phyloP scores from a whole-genome alignment of 2,797 vertebrate genomes.

The Tinamus major region DNA sequence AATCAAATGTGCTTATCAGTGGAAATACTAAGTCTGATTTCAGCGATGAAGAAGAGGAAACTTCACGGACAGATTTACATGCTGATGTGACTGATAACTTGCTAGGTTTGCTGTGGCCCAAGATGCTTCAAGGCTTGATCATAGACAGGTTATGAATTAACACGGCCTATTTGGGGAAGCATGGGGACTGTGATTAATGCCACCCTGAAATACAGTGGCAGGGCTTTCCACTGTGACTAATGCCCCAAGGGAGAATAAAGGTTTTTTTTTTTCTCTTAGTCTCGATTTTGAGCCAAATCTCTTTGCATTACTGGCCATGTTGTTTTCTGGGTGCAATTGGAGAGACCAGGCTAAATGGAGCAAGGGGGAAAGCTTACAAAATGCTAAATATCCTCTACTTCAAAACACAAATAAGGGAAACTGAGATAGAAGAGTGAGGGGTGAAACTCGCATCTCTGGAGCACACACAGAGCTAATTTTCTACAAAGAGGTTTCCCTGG shows the following conservation, averaged over 20 bases:
- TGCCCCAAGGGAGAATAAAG: neutral
- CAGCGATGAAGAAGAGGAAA: neutral
- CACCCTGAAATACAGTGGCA: neutral
- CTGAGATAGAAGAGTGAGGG: neutral
- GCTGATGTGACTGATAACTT: no score
- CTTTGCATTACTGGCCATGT: neutral
- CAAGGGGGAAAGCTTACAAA: neutral
- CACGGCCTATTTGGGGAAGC: neutral
- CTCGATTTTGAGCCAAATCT: neutral
- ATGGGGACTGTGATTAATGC: no score
- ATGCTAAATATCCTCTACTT: neutral
- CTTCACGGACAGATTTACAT: neutral
- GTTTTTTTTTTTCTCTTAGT: neutral
- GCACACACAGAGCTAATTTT: neutral
- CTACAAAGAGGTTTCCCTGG: neutral
- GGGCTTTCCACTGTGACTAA: neutral
- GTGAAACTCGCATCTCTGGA: accelerated
- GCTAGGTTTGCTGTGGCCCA: neutral
- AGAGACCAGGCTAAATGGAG: accelerated
- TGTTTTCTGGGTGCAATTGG: neutral
- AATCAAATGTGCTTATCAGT: neutral
- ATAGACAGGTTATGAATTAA: neutral
- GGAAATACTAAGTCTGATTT: neutral
- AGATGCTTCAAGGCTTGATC: neutral
- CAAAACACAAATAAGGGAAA: neutral